Evolutionary conservation across 2,888 invertebrate genomes (phyloP), one percentile per base, ranked within the genome.

Genomic region (Anthrax anthrax): DNA sequence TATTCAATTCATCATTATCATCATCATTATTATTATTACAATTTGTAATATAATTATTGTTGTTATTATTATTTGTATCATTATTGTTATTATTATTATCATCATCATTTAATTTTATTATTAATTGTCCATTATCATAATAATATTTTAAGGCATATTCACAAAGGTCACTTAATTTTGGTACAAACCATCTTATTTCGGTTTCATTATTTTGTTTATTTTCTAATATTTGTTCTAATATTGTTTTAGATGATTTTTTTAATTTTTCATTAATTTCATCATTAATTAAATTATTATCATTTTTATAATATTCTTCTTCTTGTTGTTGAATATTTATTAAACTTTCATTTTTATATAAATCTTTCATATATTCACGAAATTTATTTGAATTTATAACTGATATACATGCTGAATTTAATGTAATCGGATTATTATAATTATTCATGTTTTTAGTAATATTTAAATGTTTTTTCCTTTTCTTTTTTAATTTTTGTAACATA

Each of bases 111-210:
- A 44, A n/a, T 18, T 44, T 44, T 29, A 47, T 41, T 32, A 48
- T 32, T 37, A 44, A 27, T 23, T 44, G 34, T 19, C 44, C 49
- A 23, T 46, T 42, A 44, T 54, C 56, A 55, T 59, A 66, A 61
- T 63, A 64, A 63, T 64, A 65, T 60, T 60, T 64, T 66, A 66
- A 65, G 64, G 66, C 66, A 64, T 58, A 61, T 60, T 64, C 65
- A 60, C 66, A 67, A 65, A 67, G 67, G 63, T 64, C 67, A 67
- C 67, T 66, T 66, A 67, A 59, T 63, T 66, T 66, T 60, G 67
- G 65, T 62, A 65, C 37, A 39, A 23, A 43, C 29, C 29, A 32
- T 12, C 29, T 32, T 3, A 32, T 32, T 32, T 12, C 13, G 3
- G 29, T 32, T 32, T 32, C 4, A 12, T 32, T 3, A 12, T 32